A percentile compares a stretch with the other conserved stretches of the same genome.
Conservation (phyloP, 2,113 vertebrate genomes). For the Sorex fumeus region DNA sequence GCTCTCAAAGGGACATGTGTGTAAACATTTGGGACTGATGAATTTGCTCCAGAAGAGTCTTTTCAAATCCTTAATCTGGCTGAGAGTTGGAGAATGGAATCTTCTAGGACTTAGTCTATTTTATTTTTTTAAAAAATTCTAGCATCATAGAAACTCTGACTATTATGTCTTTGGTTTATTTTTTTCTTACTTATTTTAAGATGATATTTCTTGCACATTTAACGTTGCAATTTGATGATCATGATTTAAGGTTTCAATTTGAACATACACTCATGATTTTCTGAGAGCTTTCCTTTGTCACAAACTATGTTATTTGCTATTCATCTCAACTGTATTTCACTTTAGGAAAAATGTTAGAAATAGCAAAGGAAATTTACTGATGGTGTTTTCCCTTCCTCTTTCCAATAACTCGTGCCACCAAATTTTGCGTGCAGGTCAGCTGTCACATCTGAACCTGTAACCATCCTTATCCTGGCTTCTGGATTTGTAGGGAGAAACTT, state of each 20-base stretch:
- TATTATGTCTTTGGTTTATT: no score
- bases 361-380: neutral
- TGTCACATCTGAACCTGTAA: neutral
- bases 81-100: no score
- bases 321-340: constrained; percentile 7
- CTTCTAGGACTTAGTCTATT: no score
- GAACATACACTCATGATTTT: neutral
- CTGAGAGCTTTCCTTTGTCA: neutral
- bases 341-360: neutral
- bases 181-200: neutral
- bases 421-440: neutral
- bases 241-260: no score
- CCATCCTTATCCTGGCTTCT: neutral
- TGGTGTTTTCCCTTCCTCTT: no score
- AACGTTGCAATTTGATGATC: neutral
- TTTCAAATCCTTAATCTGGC: neutral
- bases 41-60: neutral
- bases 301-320: neutral
- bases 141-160: no score
- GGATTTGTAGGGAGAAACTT: no score
- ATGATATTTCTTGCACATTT: neutral
- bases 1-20: no score
- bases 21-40: neutral
- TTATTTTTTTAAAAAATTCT: no score
- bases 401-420: neutral